Evolutionary conservation across 2,888 invertebrate species (phyloP), one percentile per base, ranked within the genome.

Genomic region (Meghimatium bilineatum): DNA sequence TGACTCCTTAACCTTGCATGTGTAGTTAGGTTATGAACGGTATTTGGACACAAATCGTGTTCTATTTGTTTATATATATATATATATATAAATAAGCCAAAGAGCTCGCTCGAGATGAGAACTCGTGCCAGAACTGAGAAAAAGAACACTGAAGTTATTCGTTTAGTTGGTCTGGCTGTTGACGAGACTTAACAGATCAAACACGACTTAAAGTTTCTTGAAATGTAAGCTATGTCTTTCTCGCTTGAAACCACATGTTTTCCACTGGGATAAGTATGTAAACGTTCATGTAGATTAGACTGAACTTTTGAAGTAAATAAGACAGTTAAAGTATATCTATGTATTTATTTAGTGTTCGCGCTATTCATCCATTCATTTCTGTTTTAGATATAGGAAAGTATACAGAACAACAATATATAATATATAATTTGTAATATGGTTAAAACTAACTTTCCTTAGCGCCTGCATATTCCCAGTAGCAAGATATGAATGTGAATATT

Each of bases 161-260:
- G 44, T 44, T n/a, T 8, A 36, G 44, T 72, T 49, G 49, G 14
- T 26, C 12, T 14, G 12, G 17, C n/a, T 72, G 26, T 44, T 72
- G 72, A 44, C 72, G 29, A 44, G 72, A 12, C 1, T 17, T 0
- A 71, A 71, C 44, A 72, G 72, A 44, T 72, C 72, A 72, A 72
- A 71, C 71, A n/a, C 5, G 26, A 20, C 20, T 71, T 26, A 38
- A 26, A 26, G 71, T 38, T 71, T 36, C 36, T 71, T 10, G 71
- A 14, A 10, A 29, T 32, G 71, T 71, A 71, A 26, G 8, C 38
- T 23, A n/a, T 72, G 49, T 44, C 72, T n/a, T 44, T 44, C 72
- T 12, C 26, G 26, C 38, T 72, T n/a, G n/a, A 26, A 14, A n/a
- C n/a, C 49, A 38, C n/a, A 3, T 26, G 14, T 14, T 72, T 49